These are phyloP conservation scores for Urophycis tenuis DNA, from an alignment of 2,797 vertebrate species.

Conservation along the genomic window DNA sequence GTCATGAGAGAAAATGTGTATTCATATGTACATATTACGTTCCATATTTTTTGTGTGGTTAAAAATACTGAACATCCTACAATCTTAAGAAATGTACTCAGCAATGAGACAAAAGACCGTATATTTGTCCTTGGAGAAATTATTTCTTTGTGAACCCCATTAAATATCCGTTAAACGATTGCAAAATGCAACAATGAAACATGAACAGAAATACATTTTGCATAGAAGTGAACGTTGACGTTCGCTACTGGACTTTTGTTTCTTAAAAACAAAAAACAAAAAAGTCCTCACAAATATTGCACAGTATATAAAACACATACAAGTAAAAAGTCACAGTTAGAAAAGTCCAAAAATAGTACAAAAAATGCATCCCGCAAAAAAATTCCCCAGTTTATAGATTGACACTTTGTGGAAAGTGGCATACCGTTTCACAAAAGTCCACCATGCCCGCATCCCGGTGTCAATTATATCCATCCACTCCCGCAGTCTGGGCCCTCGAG, in stretches of 20 bases:
- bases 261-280: conserved; percentile 42
- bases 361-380: conserved; percentile 32
- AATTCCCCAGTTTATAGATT: conserved; percentile 9
- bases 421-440: conserved; percentile 9
- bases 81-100: background rate
- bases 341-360: conserved; percentile 27
- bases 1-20: no score
- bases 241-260: conserved; percentile 21
- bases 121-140: background rate
- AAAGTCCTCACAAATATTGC: conserved; percentile 53
- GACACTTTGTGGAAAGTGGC: conserved; percentile 26
- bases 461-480: conserved; percentile 9
- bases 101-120: background rate
- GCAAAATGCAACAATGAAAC: conserved; percentile 10
- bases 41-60: background rate
- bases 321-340: conserved; percentile 34
- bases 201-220: conserved; percentile 18
- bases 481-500: conserved; percentile 27
- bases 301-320: conserved; percentile 56
- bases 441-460: background rate
- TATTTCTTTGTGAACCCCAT: conserved; percentile 10
- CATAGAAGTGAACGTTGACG: conserved; percentile 19
- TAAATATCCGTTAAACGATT: conserved; percentile 13
- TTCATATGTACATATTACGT: background rate
- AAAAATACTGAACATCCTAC: background rate